Evolutionary conservation across 2,113 vertebrate species (phyloP).

Genomic region (Cephalopholis sonnerati): DNA sequence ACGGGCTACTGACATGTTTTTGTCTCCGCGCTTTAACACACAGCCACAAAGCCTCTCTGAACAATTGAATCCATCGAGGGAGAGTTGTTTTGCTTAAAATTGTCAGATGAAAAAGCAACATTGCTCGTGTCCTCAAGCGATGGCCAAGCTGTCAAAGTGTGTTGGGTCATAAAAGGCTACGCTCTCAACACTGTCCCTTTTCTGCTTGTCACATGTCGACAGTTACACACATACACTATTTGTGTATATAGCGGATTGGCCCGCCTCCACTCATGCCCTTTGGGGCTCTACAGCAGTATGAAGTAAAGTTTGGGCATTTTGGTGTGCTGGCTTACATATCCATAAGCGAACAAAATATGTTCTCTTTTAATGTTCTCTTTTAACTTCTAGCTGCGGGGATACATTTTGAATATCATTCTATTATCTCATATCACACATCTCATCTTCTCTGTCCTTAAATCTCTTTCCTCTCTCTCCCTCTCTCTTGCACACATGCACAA

Average conservation of each 20-base stretch:
- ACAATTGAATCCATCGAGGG: conserved; percentile 72
- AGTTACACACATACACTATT: conserved; percentile 75
- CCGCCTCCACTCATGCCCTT: conserved; percentile 63
- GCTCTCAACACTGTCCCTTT: conserved; percentile 84
- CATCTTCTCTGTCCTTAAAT: conserved; percentile 77
- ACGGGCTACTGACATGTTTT: conserved; percentile 74
- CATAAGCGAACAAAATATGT: conserved; percentile 77
- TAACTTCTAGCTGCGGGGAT: conserved; percentile 72
- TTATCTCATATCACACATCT: conserved; percentile 80
- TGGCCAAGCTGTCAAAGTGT: conserved; percentile 85
- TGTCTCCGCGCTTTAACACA: conserved; percentile 61
- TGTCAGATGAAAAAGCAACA: conserved; percentile 82
- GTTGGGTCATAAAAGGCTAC: conserved; percentile 85
- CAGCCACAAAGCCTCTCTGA: conserved; percentile 70
- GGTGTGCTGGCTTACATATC: conserved; percentile 72
- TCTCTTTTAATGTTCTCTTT: conserved; percentile 77
- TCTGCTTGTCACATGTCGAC: conserved; percentile 83
- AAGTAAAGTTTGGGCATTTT: conserved; percentile 70
- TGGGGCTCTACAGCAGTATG: conserved; percentile 55
- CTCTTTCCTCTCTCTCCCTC: conserved; percentile 41
- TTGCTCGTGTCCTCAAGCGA: conserved; percentile 78
- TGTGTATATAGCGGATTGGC: conserved; percentile 61
- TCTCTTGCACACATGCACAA: conserved; percentile 24
- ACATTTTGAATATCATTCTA: conserved; percentile 77
- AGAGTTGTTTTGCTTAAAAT: conserved; percentile 74